phyloP scores from a whole-genome alignment of 1,140 invertebrate genomes.

The Lethrus apterus region DNA sequence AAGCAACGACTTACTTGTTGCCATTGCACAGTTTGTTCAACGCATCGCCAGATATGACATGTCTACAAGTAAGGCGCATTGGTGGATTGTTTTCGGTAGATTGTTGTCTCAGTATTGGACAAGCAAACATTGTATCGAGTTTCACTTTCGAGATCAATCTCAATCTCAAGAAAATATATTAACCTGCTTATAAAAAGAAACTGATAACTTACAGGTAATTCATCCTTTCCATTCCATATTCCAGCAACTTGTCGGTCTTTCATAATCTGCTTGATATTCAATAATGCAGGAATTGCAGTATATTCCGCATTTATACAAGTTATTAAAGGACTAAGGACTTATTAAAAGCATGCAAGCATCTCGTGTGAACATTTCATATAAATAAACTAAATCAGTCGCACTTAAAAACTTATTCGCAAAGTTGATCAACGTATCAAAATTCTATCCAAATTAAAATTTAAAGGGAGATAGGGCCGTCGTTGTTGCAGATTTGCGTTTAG shows the following conservation, averaged over 20 bases:
- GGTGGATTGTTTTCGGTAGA: conserved; percentile 95
- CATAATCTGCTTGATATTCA: conserved; percentile 95
- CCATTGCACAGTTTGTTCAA: conserved; percentile 88
- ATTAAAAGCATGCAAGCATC: conserved; percentile 89
- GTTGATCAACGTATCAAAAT: too few species aligned
- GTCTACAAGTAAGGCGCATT: conserved; percentile 92
- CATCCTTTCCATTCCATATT: conserved; percentile 93
- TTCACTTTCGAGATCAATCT: conserved; percentile 82
- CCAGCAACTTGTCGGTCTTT: conserved; percentile 87
- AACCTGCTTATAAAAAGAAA: not conserved
- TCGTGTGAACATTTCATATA: conserved; percentile 78
- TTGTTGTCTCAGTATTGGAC: conserved; percentile 95
- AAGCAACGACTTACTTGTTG: conserved; percentile 74
- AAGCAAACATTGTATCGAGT: conserved; percentile 94
- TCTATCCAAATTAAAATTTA: too few species aligned
- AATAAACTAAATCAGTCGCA: too few species aligned
- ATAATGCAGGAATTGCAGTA: conserved; percentile 82
- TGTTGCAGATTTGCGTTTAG: too few species aligned
- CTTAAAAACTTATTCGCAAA: too few species aligned
- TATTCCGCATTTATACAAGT: conserved; percentile 83
- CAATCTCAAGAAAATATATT: conserved; percentile 58
- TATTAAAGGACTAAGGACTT: conserved; percentile 63
- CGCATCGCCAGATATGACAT: conserved; percentile 96
- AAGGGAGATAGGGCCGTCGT: too few species aligned
- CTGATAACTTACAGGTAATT: conserved; percentile 73